Percentiles rank a stretch among this genome's conserved stretches.
Conservation (phyloP, 2,888 invertebrate genomes). For the Dioctria rufipes region DNA sequence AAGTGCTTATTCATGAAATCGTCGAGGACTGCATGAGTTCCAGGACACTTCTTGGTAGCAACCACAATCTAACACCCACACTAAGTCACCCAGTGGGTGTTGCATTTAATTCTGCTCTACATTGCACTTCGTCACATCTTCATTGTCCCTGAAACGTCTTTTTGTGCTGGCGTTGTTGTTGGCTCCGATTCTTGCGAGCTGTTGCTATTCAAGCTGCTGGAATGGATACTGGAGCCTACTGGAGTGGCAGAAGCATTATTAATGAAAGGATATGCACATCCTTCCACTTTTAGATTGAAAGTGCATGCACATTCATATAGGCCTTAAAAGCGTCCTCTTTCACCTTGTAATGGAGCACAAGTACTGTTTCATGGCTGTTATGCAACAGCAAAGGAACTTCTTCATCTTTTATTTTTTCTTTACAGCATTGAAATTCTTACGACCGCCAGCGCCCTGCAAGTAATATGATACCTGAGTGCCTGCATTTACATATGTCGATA, state of each 20-base stretch:
- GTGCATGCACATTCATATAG: slow-evolving; percentile 48
- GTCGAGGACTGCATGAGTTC: slow-evolving; percentile 54
- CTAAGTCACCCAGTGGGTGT: slow-evolving; percentile 26
- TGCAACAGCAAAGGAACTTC: slow-evolving; percentile 48
- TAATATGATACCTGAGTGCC: slow-evolving; percentile 26
- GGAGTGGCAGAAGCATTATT: slow-evolving; percentile 40
- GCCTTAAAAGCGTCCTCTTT: slow-evolving; percentile 49
- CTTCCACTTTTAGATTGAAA: slow-evolving; percentile 44
- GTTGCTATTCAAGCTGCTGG: slow-evolving; percentile 40
- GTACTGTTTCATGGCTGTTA: slow-evolving; percentile 27
- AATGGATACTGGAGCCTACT: slow-evolving; percentile 34
- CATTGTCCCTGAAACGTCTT: slow-evolving; percentile 59
- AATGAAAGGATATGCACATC: slow-evolving; percentile 54
- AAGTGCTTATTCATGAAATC: slow-evolving; percentile 59
- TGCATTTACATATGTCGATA: slow-evolving; percentile 11
- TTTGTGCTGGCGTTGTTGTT: slow-evolving; percentile 51
- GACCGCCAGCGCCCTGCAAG: slow-evolving; percentile 14
- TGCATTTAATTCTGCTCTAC: slow-evolving; percentile 57
- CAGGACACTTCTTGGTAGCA: neutral
- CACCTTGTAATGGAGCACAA: slow-evolving; percentile 36
- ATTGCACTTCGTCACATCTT: slow-evolving; percentile 58
- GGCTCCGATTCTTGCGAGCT: slow-evolving; percentile 39
- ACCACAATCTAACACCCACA: slow-evolving; percentile 29
- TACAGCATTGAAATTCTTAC: neutral
- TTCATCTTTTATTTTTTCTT: slow-evolving; percentile 2